Base-by-base conservation (phyloP, 1,140 invertebrate species). In the Dendrolimus punctatus region DNA sequence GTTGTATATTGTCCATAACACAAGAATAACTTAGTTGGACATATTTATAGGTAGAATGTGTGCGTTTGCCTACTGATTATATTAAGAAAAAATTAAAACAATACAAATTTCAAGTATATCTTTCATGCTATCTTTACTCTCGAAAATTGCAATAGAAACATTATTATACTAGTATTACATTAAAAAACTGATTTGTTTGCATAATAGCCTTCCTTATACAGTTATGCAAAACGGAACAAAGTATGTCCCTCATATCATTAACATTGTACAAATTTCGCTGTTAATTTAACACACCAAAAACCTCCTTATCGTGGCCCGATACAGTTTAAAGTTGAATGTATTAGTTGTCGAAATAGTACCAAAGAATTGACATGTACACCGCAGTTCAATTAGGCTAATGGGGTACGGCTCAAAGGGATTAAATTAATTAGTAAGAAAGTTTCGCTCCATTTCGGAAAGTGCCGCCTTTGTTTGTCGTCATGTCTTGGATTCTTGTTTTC, bases 381-480 rank as follows among this genome's bases (percentile, higher is more conserved):
- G 76, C 81, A 83, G 78, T 85, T 85, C 81, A 85, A 85, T 85
- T 85, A 85, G 78, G 75, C 69, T 83, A 85, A 85, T 85, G 81
- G 81, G 73, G 66, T 74, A 75, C 73, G 76, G 80, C 78, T 81
- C 71, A 71, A 82, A 85, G 78, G 81, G 81, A 85, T 85, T 81
- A 81, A 81, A 85, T 85, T 83, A 85, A 85, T 85, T 85, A 85
- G 81, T 80, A 83, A 85, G 78, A 82, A 85, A 82, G 75, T 85
- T 85, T 75, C 68, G 68, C 72, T 83, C 73, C 68, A 68, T 77
- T 80, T 75, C 68, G 72, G 68, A 60, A 67, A 23, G 23, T 68
- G 63, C 46, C 70, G 61, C 72, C 79, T 80, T 77, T 82, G 76
- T 85, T 82, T 81, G 74, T 72, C 53, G 58, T 57, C 52, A 53